Evolutionary conservation across 2,113 vertebrate genomes (phyloP).

Genomic region (Bagarius yarrelli): DNA sequence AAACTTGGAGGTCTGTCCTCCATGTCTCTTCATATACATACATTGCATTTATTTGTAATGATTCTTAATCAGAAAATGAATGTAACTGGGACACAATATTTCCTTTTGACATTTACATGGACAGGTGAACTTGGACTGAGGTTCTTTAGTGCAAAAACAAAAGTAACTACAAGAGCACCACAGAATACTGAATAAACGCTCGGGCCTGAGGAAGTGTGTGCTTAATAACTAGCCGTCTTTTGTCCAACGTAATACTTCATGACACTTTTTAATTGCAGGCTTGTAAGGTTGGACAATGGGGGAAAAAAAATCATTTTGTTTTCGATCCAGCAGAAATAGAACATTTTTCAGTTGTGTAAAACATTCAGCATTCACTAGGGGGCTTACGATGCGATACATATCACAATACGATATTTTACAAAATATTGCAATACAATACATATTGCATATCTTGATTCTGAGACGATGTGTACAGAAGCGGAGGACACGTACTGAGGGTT

Average conservation of each 20-base stretch:
- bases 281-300: neutral
- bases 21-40: slow-evolving; percentile 47
- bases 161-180: slow-evolving; percentile 70
- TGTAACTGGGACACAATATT: slow-evolving; percentile 64
- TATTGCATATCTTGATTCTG: too few relatives aligned
- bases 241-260: neutral
- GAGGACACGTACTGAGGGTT: too few relatives aligned
- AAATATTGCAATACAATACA: too few relatives aligned
- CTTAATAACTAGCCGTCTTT: slow-evolving; percentile 18
- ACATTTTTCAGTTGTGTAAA: neutral
- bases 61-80: slow-evolving; percentile 75
- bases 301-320: too few relatives aligned
- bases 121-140: slow-evolving; percentile 71
- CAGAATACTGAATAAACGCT: slow-evolving; percentile 62
- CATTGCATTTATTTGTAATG: slow-evolving; percentile 68
- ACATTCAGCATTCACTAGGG: neutral
- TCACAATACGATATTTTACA: too few relatives aligned
- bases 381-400: neutral
- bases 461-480: too few relatives aligned
- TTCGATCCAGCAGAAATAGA: too few relatives aligned
- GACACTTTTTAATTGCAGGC: slow-evolving; percentile 40
- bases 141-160: slow-evolving; percentile 66
- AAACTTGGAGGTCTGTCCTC: slow-evolving; percentile 7
- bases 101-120: slow-evolving; percentile 73
- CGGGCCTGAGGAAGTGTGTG: slow-evolving; percentile 37